Evolutionary conservation across 1,140 invertebrate species (phyloP).

Genomic region (Drosophila ogumai): DNA sequence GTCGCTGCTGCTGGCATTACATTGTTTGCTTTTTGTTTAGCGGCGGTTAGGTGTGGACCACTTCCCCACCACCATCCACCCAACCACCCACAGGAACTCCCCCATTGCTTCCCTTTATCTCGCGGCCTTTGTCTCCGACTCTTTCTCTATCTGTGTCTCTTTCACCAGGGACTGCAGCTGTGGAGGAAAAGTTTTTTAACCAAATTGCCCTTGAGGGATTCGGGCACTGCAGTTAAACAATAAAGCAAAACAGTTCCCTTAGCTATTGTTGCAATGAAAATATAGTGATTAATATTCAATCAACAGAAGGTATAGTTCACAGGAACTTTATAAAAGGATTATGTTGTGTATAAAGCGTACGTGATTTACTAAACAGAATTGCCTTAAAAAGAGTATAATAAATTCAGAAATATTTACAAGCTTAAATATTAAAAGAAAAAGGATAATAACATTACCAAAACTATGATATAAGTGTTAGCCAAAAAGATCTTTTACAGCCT

Average conservation of each 20-base stretch:
- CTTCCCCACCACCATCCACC: background rate
- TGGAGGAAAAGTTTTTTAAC: slow-evolving; percentile 57
- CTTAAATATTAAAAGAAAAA: background rate
- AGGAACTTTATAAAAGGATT: background rate
- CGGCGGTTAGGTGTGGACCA: slow-evolving; percentile 40
- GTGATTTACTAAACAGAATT: background rate
- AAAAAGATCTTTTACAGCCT: background rate
- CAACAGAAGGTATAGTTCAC: background rate
- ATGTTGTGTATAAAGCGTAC: background rate
- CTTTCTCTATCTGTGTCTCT: slow-evolving; percentile 11
- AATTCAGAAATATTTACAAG: background rate
- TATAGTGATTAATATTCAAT: slow-evolving; percentile 1
- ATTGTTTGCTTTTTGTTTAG: slow-evolving; percentile 78
- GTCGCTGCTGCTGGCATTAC: slow-evolving; percentile 70
- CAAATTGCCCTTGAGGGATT: slow-evolving; percentile 36
- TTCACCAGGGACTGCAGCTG: slow-evolving; percentile 48
- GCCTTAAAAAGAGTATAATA: background rate
- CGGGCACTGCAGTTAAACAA: slow-evolving; percentile 16
- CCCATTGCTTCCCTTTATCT: background rate
- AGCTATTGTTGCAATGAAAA: background rate
- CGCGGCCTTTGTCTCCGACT: slow-evolving; percentile 4
- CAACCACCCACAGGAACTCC: background rate
- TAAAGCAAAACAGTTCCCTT: slow-evolving; percentile 4
- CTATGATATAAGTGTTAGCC: background rate
- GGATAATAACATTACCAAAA: background rate